Base-by-base conservation (phyloP, 1,140 invertebrate species). In the Drosophila subobscura region DNA sequence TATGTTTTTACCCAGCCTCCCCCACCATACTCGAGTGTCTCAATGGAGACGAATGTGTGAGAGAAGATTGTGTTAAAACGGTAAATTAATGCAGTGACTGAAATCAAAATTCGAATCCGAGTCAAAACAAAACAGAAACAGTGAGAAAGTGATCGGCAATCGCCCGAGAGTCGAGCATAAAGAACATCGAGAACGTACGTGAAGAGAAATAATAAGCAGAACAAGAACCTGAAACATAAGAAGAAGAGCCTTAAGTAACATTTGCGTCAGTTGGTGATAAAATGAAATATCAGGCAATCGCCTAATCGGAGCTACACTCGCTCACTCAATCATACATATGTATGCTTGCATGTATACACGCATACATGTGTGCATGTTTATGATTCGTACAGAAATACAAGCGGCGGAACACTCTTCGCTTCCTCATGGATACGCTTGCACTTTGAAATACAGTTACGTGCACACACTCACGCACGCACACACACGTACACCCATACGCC, bases 381-480 rank as follows among this genome's bases (percentile, higher is more conserved):
- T 54, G 70, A 37, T 37, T 37, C 33, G 10, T 37, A 37, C 33
- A 37, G 33, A 54, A 44, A 54, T 47, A 70, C 56, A 57, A 40
- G 40, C 56, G 41, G 56, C 52, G 44, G 44, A 37, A 54, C 70
- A 57, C 59, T 57, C 44, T 52, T 50, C 51, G 33, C 45, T 55
- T 77, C 76, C 68, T 52, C 71, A 73, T 73, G 65, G 71, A 73
- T 73, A 73, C 70, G 61, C 70, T 70, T 86, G 83, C 81, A 88
- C 70, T 85, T 85, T 64, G 58, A 88, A 77, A 85, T 81, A 86
- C 77, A 86, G 81, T 88, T 81, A 83, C 83, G 78, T 88, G 78
- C 80, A 61, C 51, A 79, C 60, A 46, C 41, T 50, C 42, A 56
- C 47, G 45, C 54, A 63, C 57, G 27, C 53, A 63, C 51, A 68